Conservation (phyloP, 2,797 vertebrate species). For the Sciurus vulgaris region DNA sequence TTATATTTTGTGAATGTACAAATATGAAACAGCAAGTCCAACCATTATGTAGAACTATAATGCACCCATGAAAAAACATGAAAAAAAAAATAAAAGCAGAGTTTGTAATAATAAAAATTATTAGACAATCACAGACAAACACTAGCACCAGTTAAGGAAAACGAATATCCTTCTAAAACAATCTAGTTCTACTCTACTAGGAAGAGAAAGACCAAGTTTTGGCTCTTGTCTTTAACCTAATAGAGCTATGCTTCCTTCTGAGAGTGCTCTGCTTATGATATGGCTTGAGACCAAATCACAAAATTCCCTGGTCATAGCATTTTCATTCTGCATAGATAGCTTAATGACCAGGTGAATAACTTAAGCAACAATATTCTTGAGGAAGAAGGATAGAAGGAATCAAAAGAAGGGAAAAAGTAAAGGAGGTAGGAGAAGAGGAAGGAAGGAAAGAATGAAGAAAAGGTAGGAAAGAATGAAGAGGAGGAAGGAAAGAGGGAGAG, state of each 20-base stretch:
- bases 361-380: not conserved
- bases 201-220: not conserved
- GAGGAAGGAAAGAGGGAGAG: fast-evolving
- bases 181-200: not conserved
- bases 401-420: not conserved
- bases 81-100: too few species aligned
- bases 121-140: not conserved
- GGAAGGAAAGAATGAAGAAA: not conserved
- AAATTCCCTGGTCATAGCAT: not conserved
- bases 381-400: not conserved
- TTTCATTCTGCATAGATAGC: not conserved
- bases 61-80: too few species aligned
- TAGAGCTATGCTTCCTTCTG: not conserved
- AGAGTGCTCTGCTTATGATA: not conserved
- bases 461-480: too few species aligned
- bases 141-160: not conserved
- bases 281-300: not conserved
- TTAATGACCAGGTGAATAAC: not conserved
- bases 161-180: not conserved
- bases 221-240: not conserved
- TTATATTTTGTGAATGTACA: too few species aligned
- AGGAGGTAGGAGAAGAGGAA: too few species aligned
- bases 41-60: too few species aligned
- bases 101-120: not conserved
- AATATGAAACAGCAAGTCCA: too few species aligned